A percentile compares a stretch with the other conserved stretches of the same genome.
phyloP scores from a whole-genome alignment of 1,140 invertebrate genomes.

The Drosophila bifasciata region DNA sequence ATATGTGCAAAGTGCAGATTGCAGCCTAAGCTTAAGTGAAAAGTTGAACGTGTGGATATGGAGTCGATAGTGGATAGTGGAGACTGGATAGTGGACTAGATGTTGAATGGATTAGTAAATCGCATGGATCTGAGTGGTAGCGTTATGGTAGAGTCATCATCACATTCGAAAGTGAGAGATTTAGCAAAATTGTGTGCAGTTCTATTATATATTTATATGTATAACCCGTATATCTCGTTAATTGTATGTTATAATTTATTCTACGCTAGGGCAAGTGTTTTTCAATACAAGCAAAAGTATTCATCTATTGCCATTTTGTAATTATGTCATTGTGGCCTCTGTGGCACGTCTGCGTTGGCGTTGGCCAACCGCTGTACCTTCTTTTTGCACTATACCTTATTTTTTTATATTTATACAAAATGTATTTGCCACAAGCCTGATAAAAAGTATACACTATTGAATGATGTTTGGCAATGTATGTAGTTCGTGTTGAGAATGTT shows the following conservation, averaged over 20 bases:
- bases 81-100: not conserved
- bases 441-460: conserved; percentile 38
- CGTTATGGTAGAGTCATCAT: conserved; percentile 19
- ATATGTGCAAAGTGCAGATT: conserved; percentile 59
- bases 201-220: conserved; percentile 61
- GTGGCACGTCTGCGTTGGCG: not conserved
- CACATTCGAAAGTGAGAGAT: conserved; percentile 53
- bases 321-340: conserved; percentile 65
- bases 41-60: conserved; percentile 51
- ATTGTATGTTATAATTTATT: conserved; percentile 75
- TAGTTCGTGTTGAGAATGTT: conserved; percentile 17
- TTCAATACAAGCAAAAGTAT: conserved; percentile 28
- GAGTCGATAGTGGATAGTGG: conserved; percentile 14
- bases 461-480: conserved; percentile 15
- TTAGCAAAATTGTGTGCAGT: conserved; percentile 80
- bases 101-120: conserved; percentile 8
- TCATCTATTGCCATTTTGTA: conserved; percentile 64
- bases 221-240: conserved; percentile 63
- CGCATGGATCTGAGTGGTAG: conserved; percentile 28
- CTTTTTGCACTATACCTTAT: conserved; percentile 34
- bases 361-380: conserved; percentile 29
- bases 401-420: conserved; percentile 38
- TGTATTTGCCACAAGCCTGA: conserved; percentile 9
- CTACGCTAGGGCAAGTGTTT: conserved; percentile 55
- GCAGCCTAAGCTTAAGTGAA: conserved; percentile 64